A percentile compares a stretch with the other conserved stretches of the same genome.
These are phyloP conservation scores for Ommatoiulus sabulosus DNA, from an alignment of 2,888 invertebrate genomes.

Conservation along the genomic window DNA sequence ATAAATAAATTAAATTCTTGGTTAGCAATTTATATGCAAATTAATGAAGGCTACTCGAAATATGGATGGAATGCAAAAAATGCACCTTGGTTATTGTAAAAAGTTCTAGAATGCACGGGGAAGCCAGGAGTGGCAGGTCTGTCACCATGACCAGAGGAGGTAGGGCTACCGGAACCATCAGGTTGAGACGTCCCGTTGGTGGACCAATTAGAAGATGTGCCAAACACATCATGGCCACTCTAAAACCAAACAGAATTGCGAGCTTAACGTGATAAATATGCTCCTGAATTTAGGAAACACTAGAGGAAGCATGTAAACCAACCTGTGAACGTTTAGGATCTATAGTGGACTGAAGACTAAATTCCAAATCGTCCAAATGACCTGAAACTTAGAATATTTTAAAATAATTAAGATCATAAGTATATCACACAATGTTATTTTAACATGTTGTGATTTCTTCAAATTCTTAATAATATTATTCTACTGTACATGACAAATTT, in stretches of 20 bases:
- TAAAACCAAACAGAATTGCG: conserved; percentile 3
- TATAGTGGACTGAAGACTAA: conserved; percentile 61
- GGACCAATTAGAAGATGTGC: conserved; percentile 52
- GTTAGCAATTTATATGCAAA: neutral
- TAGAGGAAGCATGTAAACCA: neutral
- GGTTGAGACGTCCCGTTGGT: conserved; percentile 2
- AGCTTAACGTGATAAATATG: neutral
- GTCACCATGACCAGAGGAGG: conserved; percentile 60
- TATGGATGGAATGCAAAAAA: neutral
- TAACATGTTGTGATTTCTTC: neutral
- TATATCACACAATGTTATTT: no score
- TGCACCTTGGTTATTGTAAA: conserved; percentile 79
- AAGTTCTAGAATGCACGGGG: conserved; percentile 91
- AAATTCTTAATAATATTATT: no score
- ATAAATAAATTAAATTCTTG: neutral
- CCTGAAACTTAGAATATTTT: conserved; percentile 55
- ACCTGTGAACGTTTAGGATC: conserved; percentile 47
- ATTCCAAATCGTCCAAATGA: conserved; percentile 61
- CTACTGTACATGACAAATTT: no score
- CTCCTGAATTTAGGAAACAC: neutral
- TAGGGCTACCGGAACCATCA: conserved; percentile 60
- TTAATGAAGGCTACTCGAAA: neutral
- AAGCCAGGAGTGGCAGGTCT: conserved; percentile 90
- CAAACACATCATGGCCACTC: conserved; percentile 51
- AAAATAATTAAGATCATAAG: neutral